Conservation (phyloP, 37 sponge, comb jelly and placozoan species). For the Trichoplax adhaerens region DNA sequence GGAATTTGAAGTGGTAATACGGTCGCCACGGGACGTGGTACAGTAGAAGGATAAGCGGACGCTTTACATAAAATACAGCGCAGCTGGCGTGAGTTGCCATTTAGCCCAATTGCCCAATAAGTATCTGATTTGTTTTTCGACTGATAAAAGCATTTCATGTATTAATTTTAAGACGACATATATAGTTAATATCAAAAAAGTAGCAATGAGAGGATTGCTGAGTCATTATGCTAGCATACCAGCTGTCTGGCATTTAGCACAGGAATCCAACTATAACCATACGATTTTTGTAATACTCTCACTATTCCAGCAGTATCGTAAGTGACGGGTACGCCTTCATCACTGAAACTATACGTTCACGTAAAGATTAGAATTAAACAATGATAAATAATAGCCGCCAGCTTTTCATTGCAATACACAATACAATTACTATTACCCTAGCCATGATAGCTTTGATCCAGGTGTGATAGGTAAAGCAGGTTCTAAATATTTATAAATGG, state of each 20-base stretch:
- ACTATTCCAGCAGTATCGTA: conserved; percentile 54
- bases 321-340: conserved; percentile 19
- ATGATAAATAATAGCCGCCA: no score
- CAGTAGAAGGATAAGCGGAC: conserved; percentile 32
- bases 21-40: conserved; percentile 60
- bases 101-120: no score
- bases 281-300: conserved; percentile 16
- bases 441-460: no score
- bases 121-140: no score
- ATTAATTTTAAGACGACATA: not conserved
- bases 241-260: conserved; percentile 29
- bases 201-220: not conserved
- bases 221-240: not conserved
- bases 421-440: no score
- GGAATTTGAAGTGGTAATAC: conserved; percentile 32
- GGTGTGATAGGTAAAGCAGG: no score
- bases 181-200: conserved; percentile 15
- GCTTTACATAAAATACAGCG: conserved; percentile 56
- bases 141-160: no score
- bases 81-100: no score
- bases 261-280: conserved; percentile 44
- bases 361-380: no score
- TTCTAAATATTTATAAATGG: no score
- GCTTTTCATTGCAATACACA: no score
- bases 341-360: conserved; percentile 5